phyloP scores from a whole-genome alignment of 2,888 invertebrate species.

The Orchestes rusci region DNA sequence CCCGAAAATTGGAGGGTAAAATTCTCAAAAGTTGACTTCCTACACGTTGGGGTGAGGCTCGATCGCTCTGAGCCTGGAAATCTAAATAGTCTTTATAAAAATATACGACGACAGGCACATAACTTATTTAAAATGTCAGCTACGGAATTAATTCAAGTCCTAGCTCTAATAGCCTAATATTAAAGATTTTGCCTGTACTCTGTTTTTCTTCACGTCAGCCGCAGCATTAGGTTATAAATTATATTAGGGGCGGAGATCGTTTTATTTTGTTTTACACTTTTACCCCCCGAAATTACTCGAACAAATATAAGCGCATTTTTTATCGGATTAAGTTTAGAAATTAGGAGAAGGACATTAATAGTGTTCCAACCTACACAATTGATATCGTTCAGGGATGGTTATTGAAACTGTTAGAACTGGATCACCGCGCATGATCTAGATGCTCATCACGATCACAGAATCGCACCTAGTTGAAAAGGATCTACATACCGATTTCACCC shows the following conservation, averaged over 20 bases:
- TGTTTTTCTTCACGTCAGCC: conserved; percentile 36
- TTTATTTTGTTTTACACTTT: conserved; percentile 22
- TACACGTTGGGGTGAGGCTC: conserved; percentile 23
- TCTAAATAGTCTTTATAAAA: conserved; percentile 40
- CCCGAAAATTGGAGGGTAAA: no score
- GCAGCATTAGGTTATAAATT: conserved; percentile 36
- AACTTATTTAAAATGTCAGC: conserved; percentile 42
- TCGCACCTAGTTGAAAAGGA: no score
- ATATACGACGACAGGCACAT: conserved; percentile 40
- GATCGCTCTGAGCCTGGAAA: conserved; percentile 31
- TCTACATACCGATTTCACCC: no score
- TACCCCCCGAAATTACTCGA: conserved; percentile 20
- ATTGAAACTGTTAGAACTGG: no score
- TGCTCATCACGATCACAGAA: no score
- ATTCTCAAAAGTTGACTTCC: conserved; percentile 23
- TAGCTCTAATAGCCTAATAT: conserved; percentile 37
- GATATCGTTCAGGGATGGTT: no score
- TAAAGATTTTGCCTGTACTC: conserved; percentile 33
- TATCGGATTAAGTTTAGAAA: no score
- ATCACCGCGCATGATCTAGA: no score
- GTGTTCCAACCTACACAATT: no score
- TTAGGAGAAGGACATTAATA: no score
- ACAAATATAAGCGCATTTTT: conserved; percentile 24
- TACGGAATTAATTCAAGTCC: conserved; percentile 38
- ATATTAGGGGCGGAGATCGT: conserved; percentile 24